Evolutionary conservation across 2,797 vertebrate species (phyloP).

Genomic region (Rhinoraja longicauda): DNA sequence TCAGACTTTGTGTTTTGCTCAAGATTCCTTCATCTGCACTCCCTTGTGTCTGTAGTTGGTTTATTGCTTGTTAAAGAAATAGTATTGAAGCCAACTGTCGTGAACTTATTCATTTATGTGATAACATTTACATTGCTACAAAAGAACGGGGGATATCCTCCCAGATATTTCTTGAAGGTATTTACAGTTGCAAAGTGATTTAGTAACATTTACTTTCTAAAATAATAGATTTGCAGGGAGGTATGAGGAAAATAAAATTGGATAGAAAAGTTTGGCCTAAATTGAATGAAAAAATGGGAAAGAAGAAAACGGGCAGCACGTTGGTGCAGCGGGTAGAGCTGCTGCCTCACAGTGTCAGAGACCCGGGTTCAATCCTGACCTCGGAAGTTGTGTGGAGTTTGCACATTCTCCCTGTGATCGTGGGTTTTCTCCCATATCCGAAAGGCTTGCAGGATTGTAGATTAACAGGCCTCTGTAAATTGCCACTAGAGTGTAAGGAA

Average conservation of each 20-base stretch:
- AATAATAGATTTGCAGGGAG: background rate
- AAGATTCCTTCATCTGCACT: too few species aligned
- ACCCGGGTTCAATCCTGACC: too few species aligned
- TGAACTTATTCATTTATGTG: background rate
- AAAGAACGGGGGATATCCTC: background rate
- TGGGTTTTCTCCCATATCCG: too few species aligned
- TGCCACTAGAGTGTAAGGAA: too few species aligned
- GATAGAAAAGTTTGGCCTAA: background rate
- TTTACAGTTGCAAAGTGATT: background rate
- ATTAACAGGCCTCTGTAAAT: too few species aligned
- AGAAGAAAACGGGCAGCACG: background rate
- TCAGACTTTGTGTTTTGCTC: too few species aligned
- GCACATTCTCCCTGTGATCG: too few species aligned
- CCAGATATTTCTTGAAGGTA: background rate
- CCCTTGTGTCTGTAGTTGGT: too few species aligned
- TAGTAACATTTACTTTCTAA: background rate
- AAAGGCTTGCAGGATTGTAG: too few species aligned
- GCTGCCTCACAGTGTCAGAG: too few species aligned
- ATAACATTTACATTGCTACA: background rate
- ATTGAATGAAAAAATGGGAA: background rate
- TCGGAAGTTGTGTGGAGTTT: too few species aligned
- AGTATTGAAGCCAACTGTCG: background rate
- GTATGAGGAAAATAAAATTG: background rate
- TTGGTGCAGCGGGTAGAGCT: too few species aligned
- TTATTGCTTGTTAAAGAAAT: background rate